phyloP scores from a whole-genome alignment of 2,888 invertebrate species.

The Drosophila prolongata region DNA sequence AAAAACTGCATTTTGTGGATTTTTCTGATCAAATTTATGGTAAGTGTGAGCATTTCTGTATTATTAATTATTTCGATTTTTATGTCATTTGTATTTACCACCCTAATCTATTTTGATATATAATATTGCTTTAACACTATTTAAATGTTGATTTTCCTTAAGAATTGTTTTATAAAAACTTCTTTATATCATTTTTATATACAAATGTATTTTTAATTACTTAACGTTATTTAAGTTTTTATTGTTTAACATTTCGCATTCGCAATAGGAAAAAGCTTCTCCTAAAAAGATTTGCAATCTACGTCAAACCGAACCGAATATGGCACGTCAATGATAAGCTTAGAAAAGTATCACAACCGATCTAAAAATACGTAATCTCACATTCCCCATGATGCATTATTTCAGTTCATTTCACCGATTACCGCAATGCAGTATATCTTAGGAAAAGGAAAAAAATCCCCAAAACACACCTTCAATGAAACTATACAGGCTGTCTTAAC shows the following conservation, averaged over 20 bases:
- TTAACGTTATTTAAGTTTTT: neutral
- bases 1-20: slow-evolving; percentile 28
- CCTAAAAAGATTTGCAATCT: neutral
- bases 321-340: slow-evolving; percentile 31
- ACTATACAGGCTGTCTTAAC: neutral
- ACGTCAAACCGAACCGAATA: slow-evolving; percentile 1
- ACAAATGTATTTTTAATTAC: too few relatives aligned
- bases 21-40: slow-evolving; percentile 55
- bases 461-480: neutral
- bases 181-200: too few relatives aligned
- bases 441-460: neutral
- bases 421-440: slow-evolving; percentile 15
- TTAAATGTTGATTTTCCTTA: too few relatives aligned
- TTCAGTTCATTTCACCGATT: slow-evolving; percentile 16
- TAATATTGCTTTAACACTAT: too few relatives aligned
- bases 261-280: neutral
- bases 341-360: slow-evolving; percentile 29
- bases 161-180: too few relatives aligned
- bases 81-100: too few relatives aligned
- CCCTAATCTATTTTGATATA: too few relatives aligned
- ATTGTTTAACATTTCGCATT: slow-evolving; percentile 1
- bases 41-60: slow-evolving; percentile 27
- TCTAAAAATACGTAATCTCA: slow-evolving; percentile 35
- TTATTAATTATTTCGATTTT: too few relatives aligned
- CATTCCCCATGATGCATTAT: slow-evolving; percentile 32